Base-by-base conservation (phyloP, 2,888 invertebrate species). In the Noctua janthina region DNA sequence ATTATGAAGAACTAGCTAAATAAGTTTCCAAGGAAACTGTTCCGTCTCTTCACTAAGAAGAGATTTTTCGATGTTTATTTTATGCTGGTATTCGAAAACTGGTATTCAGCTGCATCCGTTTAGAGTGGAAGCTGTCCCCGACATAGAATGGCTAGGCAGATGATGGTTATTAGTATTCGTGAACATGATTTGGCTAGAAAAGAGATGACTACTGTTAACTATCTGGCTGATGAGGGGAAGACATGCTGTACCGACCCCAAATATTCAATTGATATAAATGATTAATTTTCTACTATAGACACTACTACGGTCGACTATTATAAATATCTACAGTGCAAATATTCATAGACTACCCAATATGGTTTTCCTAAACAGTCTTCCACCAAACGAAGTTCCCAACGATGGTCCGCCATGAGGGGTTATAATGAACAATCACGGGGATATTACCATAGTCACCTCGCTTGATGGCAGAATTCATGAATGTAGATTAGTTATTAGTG, bases 401-500 rank as follows among this genome's bases (percentile, higher is more conserved):
- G 66, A 73, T 56, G 23, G 62, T 8, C 20, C 15, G 13, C 70
- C 39, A 49, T 56, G 64, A 51, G 43, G 43, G 62, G 20, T 76
- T 43, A 46, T 76, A 81, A 77, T 82, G 67, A 74, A 74, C 83
- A 74, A 82, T 74, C 75, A 73, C 43, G 17, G 29, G 8, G 20
- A 66, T 74, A 85, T 84, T 76, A 74, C 39, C 74, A 64, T 43
- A 62, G 59, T 51, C 67, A 76, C 67, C 56, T n/a, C 51, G 59
- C 49, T 74, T 70, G 78, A 76, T 73, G 51, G n/a, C 76, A 67
- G 83, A 86, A 85, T 86, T 86, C 78, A 85, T 85, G 87, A 86
- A 86, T 85, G 56, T 86, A 76, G 78, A 85, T 85, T 68, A 76
- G 87, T 51, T 85, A 85, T 85, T 86, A 86, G 59, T 69, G 39